Percentiles rank a stretch among this genome's conserved stretches.
Evolutionary conservation across 2,888 invertebrate genomes (phyloP).

Genomic region (Leptopilina drosophilae): DNA sequence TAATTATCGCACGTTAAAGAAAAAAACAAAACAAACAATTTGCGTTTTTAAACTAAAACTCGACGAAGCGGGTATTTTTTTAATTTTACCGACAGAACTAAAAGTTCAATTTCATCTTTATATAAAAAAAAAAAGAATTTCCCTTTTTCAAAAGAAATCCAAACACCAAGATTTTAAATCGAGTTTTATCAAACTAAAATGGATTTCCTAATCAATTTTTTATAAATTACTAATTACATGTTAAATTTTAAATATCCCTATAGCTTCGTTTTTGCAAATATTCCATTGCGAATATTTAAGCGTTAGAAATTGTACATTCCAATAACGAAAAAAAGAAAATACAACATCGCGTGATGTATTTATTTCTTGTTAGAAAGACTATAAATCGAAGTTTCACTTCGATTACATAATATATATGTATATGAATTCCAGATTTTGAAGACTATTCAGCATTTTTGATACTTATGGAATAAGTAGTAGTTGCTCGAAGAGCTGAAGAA

Average conservation of each 20-base stretch:
- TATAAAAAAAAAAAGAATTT: background rate
- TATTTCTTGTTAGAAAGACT: conserved; percentile 25
- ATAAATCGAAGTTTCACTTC: background rate
- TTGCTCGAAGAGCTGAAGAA: background rate
- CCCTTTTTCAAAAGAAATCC: background rate
- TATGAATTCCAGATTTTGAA: conserved; percentile 30
- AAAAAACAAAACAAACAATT: background rate
- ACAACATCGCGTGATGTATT: conserved; percentile 19
- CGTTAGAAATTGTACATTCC: conserved; percentile 37
- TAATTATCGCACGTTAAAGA: conserved; percentile 37
- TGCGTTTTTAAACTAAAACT: background rate
- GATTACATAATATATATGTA: background rate
- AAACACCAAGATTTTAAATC: background rate
- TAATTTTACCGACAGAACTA: background rate
- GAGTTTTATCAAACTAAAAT: background rate
- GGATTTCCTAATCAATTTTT: too few relatives aligned
- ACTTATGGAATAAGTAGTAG: conserved; percentile 30
- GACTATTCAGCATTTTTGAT: conserved; percentile 37
- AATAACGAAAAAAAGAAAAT: background rate
- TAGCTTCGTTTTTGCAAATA: background rate
- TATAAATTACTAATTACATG: too few relatives aligned
- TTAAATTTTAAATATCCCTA: background rate
- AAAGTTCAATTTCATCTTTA: too few relatives aligned
- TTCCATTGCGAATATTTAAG: background rate
- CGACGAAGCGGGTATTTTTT: too few relatives aligned